phyloP scores from a whole-genome alignment of 2,113 vertebrate genomes.

The Ameiurus melas region DNA sequence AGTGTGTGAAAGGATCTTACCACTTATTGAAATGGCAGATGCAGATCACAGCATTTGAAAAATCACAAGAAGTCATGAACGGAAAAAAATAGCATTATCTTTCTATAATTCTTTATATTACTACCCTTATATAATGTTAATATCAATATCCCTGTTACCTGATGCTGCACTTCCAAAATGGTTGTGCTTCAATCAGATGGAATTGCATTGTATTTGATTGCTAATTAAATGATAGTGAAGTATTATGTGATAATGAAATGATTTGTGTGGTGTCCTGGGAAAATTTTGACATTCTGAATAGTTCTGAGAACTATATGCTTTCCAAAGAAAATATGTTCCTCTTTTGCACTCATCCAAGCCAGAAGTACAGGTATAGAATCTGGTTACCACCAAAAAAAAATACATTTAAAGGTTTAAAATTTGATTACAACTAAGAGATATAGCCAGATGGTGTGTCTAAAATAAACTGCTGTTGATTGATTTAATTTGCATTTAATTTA shows the following conservation, averaged over 20 bases:
- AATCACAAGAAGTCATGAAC: too few relatives aligned
- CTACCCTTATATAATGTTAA: too few relatives aligned
- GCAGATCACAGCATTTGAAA: too few relatives aligned
- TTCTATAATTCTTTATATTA: too few relatives aligned
- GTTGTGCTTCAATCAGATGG: not conserved
- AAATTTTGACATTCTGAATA: not conserved
- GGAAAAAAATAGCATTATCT: too few relatives aligned
- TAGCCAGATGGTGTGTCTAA: not conserved
- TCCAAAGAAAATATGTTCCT: not conserved
- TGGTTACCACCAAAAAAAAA: not conserved
- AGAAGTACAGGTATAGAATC: not conserved
- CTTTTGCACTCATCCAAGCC: not conserved
- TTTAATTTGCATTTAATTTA: not conserved
- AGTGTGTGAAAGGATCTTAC: too few relatives aligned
- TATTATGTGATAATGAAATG: not conserved
- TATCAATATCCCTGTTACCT: too few relatives aligned
- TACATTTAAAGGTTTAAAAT: not conserved
- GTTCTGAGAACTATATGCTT: not conserved
- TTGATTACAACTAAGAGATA: not conserved
- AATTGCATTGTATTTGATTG: not conserved
- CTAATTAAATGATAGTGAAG: not conserved
- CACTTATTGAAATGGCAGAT: too few relatives aligned
- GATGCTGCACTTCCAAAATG: not conserved
- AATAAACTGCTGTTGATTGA: not conserved
- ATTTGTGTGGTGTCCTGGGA: not conserved